Percentiles rank a stretch among this genome's conserved stretches.
Conservation (phyloP, 1,140 invertebrate species). For the Orius laevigatus region DNA sequence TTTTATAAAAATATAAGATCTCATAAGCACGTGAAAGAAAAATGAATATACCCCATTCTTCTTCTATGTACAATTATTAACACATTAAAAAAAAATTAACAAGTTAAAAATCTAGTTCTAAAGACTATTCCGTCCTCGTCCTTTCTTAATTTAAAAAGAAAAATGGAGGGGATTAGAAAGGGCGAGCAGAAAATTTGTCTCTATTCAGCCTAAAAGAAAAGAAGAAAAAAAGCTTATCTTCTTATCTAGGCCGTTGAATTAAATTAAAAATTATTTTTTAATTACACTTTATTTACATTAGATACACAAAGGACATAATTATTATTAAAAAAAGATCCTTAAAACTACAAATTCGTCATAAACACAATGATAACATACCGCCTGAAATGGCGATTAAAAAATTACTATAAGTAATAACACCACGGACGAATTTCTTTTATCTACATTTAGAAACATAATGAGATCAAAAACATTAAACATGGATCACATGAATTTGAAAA, state of each 20-base stretch:
- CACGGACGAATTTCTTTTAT: constrained; percentile 15
- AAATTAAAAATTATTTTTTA: no score
- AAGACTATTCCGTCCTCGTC: no score
- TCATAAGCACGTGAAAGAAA: constrained; percentile 6
- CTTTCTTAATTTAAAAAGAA: no score
- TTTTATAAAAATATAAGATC: background rate
- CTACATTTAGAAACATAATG: constrained; percentile 17
- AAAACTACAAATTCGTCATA: constrained; percentile 11
- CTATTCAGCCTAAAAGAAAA: no score
- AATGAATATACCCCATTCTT: background rate
- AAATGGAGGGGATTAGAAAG: no score
- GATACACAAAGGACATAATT: background rate
- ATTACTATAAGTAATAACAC: background rate
- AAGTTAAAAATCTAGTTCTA: constrained; percentile 4
- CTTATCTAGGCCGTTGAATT: no score
- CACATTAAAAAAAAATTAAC: background rate
- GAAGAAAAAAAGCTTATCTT: no score
- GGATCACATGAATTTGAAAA: constrained; percentile 14
- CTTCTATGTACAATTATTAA: no score
- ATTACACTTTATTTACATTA: no score
- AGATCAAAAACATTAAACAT: constrained; percentile 19
- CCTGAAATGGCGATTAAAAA: no score
- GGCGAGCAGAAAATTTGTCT: no score
- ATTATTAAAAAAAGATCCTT: background rate
- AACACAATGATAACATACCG: no score